Base-by-base conservation (phyloP, 1,140 invertebrate genomes). In the Drosophila willistoni region DNA sequence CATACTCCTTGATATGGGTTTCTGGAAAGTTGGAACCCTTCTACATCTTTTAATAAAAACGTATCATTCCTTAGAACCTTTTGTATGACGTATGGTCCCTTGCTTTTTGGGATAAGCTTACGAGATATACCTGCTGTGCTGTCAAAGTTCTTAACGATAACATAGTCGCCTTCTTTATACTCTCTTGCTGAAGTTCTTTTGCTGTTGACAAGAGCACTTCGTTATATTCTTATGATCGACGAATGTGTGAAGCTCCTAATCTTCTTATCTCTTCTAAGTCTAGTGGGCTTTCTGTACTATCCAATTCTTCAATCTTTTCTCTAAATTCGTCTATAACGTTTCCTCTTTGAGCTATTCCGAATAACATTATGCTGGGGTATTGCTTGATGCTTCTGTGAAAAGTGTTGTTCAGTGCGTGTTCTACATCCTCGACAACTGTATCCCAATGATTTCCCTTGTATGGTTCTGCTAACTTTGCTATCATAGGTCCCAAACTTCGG, bases 111-210 rank as follows among this genome's bases (percentile, higher is more conserved):
- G 9, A 70, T 61, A 54, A 65, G 29, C 42, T 74, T 74, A 34
- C 42, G 65, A 41, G n/a, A 51, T 12, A 61, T 17, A 7, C 66
- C 72, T 41, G 25, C 12, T 10, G 14, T 47, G 33, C 10, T 57
- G 39, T 76, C 72, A 13, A 64, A 71, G 62, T 86, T 81, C 41
- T 73, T 71, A 7, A 87, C 71, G 68, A 82, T 73, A 0, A 90
- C 68, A 13, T 73, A 77, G 63, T 90, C 77, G 14, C 72, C 81
- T 0, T 54, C 34, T 7, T 69, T 62, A 71, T 79, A 82, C 4
- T 12, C 29, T 0, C 17, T 59, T 0, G 74, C 5, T n/a, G 3
- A 12, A 67, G 76, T 77, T 3, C 63, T 63, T 25, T 68, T 71
- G 44, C n/a, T 47, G 42, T 65, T 47, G 39, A n/a, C n/a, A 39